Percentiles rank a stretch among this genome's conserved stretches.
phyloP scores from a whole-genome alignment of 2,113 vertebrate genomes.

The Riparia riparia region DNA sequence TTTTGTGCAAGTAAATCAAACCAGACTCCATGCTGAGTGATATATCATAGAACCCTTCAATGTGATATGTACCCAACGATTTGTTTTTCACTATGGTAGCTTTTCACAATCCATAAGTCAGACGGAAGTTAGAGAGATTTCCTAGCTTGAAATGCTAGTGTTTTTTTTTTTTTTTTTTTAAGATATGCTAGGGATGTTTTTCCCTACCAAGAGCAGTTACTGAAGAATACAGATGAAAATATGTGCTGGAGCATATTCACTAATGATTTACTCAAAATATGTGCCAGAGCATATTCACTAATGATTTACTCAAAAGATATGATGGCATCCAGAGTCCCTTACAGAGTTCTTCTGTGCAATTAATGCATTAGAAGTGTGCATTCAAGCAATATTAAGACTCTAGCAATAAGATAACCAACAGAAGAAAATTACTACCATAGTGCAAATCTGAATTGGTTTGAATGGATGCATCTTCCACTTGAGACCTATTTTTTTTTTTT shows the following conservation, averaged over 20 bases:
- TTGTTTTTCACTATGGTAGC: slow-evolving; percentile 66
- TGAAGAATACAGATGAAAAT: slow-evolving; percentile 45
- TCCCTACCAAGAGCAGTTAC: neutral
- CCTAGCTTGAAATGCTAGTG: slow-evolving; percentile 52
- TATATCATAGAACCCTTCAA: slow-evolving; percentile 48
- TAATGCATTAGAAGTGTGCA: neutral
- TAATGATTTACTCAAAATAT: neutral
- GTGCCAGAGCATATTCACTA: slow-evolving; percentile 4
- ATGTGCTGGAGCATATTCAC: neutral
- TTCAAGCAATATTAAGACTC: slow-evolving; percentile 8
- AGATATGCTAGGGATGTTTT: slow-evolving; percentile 2
- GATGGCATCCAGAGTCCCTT: neutral
- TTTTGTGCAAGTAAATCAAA: slow-evolving; percentile 63
- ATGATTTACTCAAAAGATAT: neutral
- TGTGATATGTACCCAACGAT: slow-evolving; percentile 45
- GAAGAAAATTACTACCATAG: neutral
- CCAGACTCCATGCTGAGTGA: slow-evolving; percentile 40
- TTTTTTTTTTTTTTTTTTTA: slow-evolving; percentile 4
- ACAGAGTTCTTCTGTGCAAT: slow-evolving; percentile 8
- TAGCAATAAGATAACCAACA: slow-evolving; percentile 3
- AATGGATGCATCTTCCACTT: neutral
- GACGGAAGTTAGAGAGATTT: slow-evolving; percentile 24
- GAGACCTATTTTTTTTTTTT: neutral
- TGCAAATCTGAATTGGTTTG: slow-evolving; percentile 3
- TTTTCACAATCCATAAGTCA: slow-evolving; percentile 67